A percentile compares a stretch with the other conserved stretches of the same genome.
These are phyloP conservation scores for Lemur catta DNA, from an alignment of 2,797 vertebrate genomes.

Conservation along the genomic window DNA sequence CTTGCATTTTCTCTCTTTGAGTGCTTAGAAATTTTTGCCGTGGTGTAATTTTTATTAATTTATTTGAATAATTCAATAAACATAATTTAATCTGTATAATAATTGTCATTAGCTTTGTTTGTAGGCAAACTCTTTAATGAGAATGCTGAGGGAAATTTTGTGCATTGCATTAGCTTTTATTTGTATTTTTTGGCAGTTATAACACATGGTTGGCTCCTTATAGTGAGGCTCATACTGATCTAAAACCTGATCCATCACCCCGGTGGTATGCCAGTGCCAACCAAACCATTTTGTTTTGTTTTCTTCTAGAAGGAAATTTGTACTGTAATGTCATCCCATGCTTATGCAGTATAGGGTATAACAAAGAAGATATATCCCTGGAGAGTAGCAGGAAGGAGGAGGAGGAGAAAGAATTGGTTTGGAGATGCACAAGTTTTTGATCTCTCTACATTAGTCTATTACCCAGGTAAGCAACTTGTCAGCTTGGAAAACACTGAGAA, in stretches of 20 bases:
- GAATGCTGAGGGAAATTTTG: constrained; percentile 42
- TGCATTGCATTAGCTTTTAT: constrained; percentile 48
- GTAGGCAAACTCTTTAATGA: constrained; percentile 60
- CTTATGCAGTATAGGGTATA: not conserved
- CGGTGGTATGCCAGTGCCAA: not conserved
- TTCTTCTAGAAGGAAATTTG: not conserved
- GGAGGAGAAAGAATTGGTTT: not conserved
- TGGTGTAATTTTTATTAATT: constrained; percentile 69
- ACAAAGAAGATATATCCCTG: not conserved
- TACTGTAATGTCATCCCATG: not conserved
- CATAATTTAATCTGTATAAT: constrained; percentile 66
- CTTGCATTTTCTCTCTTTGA: constrained; percentile 36
- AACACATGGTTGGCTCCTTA: constrained; percentile 1
- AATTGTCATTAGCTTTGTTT: constrained; percentile 67
- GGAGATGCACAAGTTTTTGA: not conserved
- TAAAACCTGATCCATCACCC: not conserved
- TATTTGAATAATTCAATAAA: constrained; percentile 70
- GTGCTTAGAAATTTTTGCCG: constrained; percentile 45
- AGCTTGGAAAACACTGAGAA: not conserved
- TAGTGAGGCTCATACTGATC: not conserved
- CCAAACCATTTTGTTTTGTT: not conserved
- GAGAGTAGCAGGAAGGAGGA: not conserved
- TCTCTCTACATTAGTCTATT: not conserved
- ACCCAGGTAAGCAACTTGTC: not conserved
- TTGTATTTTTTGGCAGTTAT: constrained; percentile 45